These are phyloP conservation scores for Drosophila quinaria DNA, from an alignment of 2,888 invertebrate species.

Conservation along the genomic window DNA sequence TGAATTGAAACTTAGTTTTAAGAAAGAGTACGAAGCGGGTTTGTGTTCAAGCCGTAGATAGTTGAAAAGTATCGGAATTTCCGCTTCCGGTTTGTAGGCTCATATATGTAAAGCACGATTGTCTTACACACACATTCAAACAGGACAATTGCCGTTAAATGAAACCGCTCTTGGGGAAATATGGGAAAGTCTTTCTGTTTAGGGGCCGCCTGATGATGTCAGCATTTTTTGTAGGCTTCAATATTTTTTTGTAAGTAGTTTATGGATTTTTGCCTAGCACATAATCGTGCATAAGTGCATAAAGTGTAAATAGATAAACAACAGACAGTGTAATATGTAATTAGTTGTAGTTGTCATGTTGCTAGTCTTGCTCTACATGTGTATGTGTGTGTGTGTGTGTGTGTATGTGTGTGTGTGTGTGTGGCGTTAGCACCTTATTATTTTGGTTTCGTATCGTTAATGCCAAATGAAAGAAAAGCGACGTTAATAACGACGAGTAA, in stretches of 20 bases:
- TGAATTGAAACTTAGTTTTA: too few relatives aligned
- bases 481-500: slow-evolving; percentile 48
- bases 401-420: slow-evolving; percentile 8
- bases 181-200: neutral
- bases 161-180: neutral
- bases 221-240: slow-evolving; percentile 31
- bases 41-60: too few relatives aligned
- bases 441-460: slow-evolving; percentile 57
- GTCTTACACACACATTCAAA: neutral
- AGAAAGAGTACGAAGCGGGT: too few relatives aligned
- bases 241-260: slow-evolving; percentile 15
- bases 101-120: neutral
- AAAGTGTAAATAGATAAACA: slow-evolving; percentile 20
- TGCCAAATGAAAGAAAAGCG: slow-evolving; percentile 64
- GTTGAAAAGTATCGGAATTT: neutral
- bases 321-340: slow-evolving; percentile 12
- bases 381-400: slow-evolving; percentile 5
- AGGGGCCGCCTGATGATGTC: slow-evolving; percentile 44
- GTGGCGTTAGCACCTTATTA: slow-evolving; percentile 35
- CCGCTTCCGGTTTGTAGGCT: neutral
- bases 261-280: slow-evolving; percentile 16
- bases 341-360: slow-evolving; percentile 24
- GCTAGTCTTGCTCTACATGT: neutral
- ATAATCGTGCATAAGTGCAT: slow-evolving; percentile 17
- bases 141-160: neutral